Conservation (phyloP, 2,797 vertebrate genomes). For the Helostoma temminkii region DNA sequence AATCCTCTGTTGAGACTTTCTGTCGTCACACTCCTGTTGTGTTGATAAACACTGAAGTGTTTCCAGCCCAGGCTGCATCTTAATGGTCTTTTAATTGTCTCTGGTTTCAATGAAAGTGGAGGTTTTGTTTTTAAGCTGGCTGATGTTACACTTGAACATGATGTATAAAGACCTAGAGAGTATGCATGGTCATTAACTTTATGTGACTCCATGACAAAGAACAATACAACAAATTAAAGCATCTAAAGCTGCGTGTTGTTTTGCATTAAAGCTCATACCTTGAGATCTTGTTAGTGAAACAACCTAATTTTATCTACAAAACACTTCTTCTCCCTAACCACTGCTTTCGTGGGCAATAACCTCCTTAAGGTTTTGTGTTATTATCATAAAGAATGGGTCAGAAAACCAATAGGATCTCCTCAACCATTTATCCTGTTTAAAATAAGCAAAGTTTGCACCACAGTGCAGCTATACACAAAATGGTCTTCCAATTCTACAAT, state of each 20-base stretch:
- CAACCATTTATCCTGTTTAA: slow-evolving; percentile 20
- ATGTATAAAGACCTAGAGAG: not conserved
- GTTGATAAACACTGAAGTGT: slow-evolving; percentile 4
- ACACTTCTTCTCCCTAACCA: not conserved
- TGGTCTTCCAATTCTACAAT: slow-evolving; percentile 23
- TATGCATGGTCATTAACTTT: not conserved
- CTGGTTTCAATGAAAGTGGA: slow-evolving; percentile 9
- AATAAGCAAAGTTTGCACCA: slow-evolving; percentile 19
- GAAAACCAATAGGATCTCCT: slow-evolving; percentile 9
- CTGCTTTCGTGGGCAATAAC: not conserved
- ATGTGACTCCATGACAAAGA: not conserved
- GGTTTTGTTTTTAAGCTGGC: slow-evolving; percentile 8
- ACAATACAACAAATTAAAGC: not conserved
- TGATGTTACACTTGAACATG: slow-evolving; percentile 6
- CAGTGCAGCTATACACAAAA: slow-evolving; percentile 24
- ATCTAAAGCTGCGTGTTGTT: too few relatives aligned
- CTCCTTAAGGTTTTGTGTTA: not conserved
- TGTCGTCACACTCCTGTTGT: not conserved
- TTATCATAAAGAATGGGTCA: not conserved
- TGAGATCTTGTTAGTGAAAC: not conserved
- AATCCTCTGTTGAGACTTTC: slow-evolving; percentile 15
- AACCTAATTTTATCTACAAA: not conserved
- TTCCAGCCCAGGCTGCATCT: slow-evolving; percentile 7
- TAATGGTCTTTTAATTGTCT: slow-evolving; percentile 19
- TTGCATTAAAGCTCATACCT: not conserved